Base-by-base conservation (phyloP, 2,888 invertebrate genomes). In the Heterodera filipjevi region DNA sequence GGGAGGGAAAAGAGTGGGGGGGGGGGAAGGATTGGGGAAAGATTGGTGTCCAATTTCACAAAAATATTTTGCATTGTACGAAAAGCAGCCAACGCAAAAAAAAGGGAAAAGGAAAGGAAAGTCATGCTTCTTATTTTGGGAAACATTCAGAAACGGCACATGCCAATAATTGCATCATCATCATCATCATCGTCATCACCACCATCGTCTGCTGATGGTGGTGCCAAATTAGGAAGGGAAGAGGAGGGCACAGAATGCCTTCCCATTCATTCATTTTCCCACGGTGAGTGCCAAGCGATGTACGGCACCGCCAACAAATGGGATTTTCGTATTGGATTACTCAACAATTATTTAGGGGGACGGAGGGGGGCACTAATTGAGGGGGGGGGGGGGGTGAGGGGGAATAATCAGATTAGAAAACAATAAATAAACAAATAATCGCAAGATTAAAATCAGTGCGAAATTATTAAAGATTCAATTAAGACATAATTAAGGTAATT, bases 31-130 rank as follows among this genome's bases (percentile, higher is more conserved):
- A 39, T 12, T 10, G 6, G 39, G 8, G 59, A 1, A 59, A 2
- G 59, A 59, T 59, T 59, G 59, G 59, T 59, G 59, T 59, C 59
- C 59, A 59, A 59, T 59, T 59, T n/a, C 59, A 59, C 27, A 59
- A 59, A 59, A 59, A 27, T 27, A 59, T 59, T 59, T 59, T 59
- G 59, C 59, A 59, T 59, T 59, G 59, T 59, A 59, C 59, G 59
- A 59, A 59, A 59, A 27, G 59, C 59, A n/a, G n/a, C n/a, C n/a
- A 59, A 59, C 8, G 27, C 53, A 6, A 12, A 6, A 39, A 39
- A 39, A 39, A 12, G 12, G 39, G 39, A 6, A n/a, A n/a, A n/a
- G n/a, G n/a, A n/a, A n/a, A n/a, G n/a, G n/a, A n/a, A n/a, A n/a
- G 2, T 12, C 1, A 49, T 49, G 49, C 49, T 14, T 49, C 49